Percentiles rank a stretch among this genome's conserved stretches.
These are phyloP conservation scores for Imbricaverruca yamaguchii DNA, from an alignment of 2,888 invertebrate species.

Conservation along the genomic window DNA sequence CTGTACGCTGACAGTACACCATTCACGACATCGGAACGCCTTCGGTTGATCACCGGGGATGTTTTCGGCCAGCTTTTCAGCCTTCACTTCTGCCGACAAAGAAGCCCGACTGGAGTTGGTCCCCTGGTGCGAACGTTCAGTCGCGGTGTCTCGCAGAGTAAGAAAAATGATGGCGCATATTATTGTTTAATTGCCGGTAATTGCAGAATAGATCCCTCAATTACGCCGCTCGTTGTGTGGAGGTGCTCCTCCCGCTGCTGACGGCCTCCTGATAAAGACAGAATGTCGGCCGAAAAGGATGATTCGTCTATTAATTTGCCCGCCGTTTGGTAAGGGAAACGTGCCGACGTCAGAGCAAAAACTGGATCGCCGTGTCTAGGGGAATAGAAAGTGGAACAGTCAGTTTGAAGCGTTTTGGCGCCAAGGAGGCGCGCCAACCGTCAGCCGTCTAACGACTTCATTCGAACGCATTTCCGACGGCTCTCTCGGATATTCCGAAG, in stretches of 20 bases:
- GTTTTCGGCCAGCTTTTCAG: too few species aligned
- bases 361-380: background rate
- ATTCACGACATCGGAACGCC: too few species aligned
- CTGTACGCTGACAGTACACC: too few species aligned
- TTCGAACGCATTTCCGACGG: too few species aligned
- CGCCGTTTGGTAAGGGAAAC: background rate
- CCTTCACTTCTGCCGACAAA: too few species aligned
- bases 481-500: too few species aligned
- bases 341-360: background rate
- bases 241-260: background rate
- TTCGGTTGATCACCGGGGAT: too few species aligned
- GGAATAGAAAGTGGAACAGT: background rate
- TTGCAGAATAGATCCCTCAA: background rate
- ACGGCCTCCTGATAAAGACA: background rate
- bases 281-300: background rate
- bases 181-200: background rate
- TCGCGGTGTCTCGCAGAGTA: background rate
- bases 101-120: background rate
- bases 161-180: background rate
- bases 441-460: too few species aligned
- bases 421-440: too few species aligned
- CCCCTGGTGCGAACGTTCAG: background rate
- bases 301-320: background rate
- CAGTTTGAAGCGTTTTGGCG: too few species aligned
- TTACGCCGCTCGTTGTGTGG: background rate